Percentiles rank a stretch among this genome's conserved stretches.
Conservation (phyloP, 2,797 vertebrate species). For the Scleropages formosus region DNA sequence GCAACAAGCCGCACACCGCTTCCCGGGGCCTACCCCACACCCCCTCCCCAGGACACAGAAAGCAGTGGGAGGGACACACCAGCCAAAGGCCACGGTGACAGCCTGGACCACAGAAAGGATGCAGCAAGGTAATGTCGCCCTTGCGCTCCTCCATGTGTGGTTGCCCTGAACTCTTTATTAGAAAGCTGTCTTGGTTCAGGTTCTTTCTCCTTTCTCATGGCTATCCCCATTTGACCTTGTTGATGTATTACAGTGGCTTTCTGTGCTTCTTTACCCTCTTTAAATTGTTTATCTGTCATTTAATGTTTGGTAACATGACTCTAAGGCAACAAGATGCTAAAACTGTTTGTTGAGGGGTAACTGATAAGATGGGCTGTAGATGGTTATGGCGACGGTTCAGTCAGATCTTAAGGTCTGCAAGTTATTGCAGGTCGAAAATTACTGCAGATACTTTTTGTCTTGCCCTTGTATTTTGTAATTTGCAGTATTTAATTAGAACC, state of each 20-base stretch:
- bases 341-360: no score
- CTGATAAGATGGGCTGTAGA: no score
- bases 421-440: no score
- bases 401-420: no score
- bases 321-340: no score
- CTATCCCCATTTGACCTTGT: not conserved
- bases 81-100: slow-evolving; percentile 42
- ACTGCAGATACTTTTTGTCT: no score
- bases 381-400: no score
- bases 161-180: not conserved
- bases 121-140: slow-evolving; percentile 59
- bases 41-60: slow-evolving; percentile 36
- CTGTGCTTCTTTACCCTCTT: not conserved
- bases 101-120: slow-evolving; percentile 57
- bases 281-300: not conserved
- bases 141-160: not conserved
- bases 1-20: slow-evolving; percentile 38
- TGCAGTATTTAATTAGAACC: no score
- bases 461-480: no score
- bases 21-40: slow-evolving; percentile 36
- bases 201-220: not conserved
- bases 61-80: slow-evolving; percentile 34
- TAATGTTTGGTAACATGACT: not conserved
- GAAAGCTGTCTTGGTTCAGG: not conserved
- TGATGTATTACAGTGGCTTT: slow-evolving; percentile 1